Evolutionary conservation across 1,140 invertebrate genomes (phyloP), one percentile per base, ranked within the genome.

Genomic region (Halesus radiatus): DNA sequence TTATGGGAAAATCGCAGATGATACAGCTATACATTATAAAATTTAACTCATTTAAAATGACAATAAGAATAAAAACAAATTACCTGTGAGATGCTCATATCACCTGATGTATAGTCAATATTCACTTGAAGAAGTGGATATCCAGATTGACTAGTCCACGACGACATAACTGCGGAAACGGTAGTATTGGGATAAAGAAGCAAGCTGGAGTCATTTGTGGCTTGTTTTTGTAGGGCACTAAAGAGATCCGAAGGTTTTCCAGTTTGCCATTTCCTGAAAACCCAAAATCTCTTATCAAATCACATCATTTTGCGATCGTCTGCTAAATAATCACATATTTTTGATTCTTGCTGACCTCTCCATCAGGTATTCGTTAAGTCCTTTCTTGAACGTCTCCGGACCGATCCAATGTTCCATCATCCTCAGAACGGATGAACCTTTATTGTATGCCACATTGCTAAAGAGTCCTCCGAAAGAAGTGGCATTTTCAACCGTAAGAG

Each of bases 351-450:
- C 52, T 74, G 16, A 80, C 79, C 22, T 76, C 0, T 75, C 15
- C 7, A 0, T 70, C 7, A 80, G 84, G 84, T 93, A 94, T 16
- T 87, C 84, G 20, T 86, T 87, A 29, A 95, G 85, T 5, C 93
- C 94, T 72, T 87, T 85, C 83, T 89, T 86, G 85, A 96, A 95
- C 1, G 90, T 89, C 0, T 89, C 85, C 52, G 89, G 87, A 3
- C 93, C 93, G 16, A 96, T 88, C 52, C 94, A 91, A 84, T 94
- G 91, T 81, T 93, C 89, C 84, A 95, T 93, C 95, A 96, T 96
- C 79, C 94, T 89, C 18, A 96, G 92, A 16, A 97, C 86, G 10
- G 92, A 88, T 1, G 91, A 94, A 26, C 92, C 92, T 86, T 94
- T 94, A 72, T 90, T 91, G 80, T 94, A 94, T 0, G 90, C 90